These are phyloP conservation scores for Calycopis cecrops DNA, from an alignment of 1,140 invertebrate genomes.

Conservation along the genomic window DNA sequence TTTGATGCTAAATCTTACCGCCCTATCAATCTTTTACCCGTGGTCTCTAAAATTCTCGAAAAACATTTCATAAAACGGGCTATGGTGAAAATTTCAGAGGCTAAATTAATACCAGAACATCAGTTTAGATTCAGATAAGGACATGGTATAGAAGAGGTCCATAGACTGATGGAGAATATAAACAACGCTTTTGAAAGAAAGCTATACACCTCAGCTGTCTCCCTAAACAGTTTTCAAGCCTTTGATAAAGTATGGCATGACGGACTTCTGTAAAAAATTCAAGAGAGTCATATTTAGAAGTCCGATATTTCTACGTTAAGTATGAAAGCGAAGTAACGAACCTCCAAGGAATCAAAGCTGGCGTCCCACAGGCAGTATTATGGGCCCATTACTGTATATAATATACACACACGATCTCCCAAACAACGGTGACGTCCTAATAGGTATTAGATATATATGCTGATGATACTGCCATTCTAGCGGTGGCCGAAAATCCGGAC, in stretches of 20 bases:
- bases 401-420: no score
- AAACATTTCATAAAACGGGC: conserved; percentile 5
- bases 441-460: no score
- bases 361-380: no score
- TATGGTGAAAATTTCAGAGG: neutral
- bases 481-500: no score
- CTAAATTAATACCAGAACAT: no score
- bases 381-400: no score
- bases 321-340: neutral
- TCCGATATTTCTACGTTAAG: conserved; percentile 2
- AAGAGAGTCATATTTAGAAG: neutral
- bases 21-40: no score
- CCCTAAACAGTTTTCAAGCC: conserved; percentile 11
- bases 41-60: conserved; percentile 5
- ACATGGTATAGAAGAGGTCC: conserved; percentile 17
- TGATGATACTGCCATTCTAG: no score
- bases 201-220: conserved; percentile 12
- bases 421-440: no score
- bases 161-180: conserved; percentile 10
- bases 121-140: conserved; percentile 11
- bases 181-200: conserved; percentile 9
- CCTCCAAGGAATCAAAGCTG: no score
- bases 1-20: no score
- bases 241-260: no score
- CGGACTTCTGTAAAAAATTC: conserved; percentile 10